A percentile compares a stretch with the other conserved stretches of the same genome.
phyloP scores from a whole-genome alignment of 2,113 vertebrate species.

The Petaurus breviceps region DNA sequence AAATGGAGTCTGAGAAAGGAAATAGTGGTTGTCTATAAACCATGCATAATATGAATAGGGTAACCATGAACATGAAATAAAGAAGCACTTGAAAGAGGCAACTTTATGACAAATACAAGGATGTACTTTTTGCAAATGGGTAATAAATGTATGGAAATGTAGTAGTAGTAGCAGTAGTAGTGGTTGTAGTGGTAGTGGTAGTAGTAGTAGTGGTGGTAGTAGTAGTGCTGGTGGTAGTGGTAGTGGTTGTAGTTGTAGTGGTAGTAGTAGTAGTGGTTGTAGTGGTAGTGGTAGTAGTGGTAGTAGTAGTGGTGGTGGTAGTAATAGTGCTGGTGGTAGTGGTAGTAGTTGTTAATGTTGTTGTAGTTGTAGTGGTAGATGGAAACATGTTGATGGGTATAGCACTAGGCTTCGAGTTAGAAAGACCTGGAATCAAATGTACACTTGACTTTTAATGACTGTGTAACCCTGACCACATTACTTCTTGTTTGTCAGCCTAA shows the following conservation, averaged over 20 bases:
- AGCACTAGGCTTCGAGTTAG: neutral
- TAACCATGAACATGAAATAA: neutral
- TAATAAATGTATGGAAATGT: neutral
- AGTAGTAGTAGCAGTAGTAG: no score
- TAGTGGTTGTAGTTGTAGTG: no score
- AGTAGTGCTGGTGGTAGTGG: no score
- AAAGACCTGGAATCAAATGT: neutral
- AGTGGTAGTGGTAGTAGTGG: no score
- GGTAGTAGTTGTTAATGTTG: no score
- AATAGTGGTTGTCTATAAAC: accelerated
- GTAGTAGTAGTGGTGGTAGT: no score
- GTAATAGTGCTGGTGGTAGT: no score
- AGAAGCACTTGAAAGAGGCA: neutral
- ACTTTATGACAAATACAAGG: accelerated
- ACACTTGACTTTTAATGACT: neutral
- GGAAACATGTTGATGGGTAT: no score
- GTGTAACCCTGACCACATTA: neutral
- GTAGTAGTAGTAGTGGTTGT: no score
- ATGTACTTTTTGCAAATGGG: accelerated
- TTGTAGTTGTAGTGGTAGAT: no score
- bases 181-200: no score
- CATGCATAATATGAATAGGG: neutral
- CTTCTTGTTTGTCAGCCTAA: neutral
- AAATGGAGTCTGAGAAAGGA: neutral
- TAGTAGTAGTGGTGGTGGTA: no score